These are phyloP conservation scores for Dolichomitus sp. DNA, from an alignment of 2,888 invertebrate genomes.

Conservation along the genomic window DNA sequence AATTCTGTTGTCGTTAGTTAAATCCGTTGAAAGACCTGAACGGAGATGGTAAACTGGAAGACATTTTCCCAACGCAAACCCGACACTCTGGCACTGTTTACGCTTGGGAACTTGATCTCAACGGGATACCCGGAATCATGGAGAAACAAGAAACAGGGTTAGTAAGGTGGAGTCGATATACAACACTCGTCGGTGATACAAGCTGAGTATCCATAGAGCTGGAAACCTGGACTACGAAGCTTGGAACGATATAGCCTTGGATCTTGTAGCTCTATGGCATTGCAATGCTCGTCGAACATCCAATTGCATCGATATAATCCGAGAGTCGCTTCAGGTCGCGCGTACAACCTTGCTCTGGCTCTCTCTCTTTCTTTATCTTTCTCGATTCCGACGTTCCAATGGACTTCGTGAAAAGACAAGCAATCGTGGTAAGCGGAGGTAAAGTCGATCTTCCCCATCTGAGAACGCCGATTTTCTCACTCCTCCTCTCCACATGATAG, in stretches of 20 bases:
- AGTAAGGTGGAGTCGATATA: constrained; percentile 15
- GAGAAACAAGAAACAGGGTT: constrained; percentile 2
- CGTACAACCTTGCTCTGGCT: constrained; percentile 9
- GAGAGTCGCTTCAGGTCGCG: constrained; percentile 41
- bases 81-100: constrained; percentile 23
- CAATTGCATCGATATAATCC: constrained; percentile 66
- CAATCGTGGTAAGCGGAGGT: constrained; percentile 63
- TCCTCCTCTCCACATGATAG: constrained; percentile 22
- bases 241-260: constrained; percentile 33
- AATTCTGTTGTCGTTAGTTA: too few relatives aligned
- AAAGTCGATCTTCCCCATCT: constrained; percentile 63
- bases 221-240: not conserved
- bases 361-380: constrained; percentile 27
- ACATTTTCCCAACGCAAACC: constrained; percentile 25
- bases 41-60: constrained; percentile 23
- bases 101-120: constrained; percentile 31
- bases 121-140: constrained; percentile 29
- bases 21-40: not conserved
- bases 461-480: constrained; percentile 65
- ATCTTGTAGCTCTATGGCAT: constrained; percentile 32
- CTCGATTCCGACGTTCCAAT: constrained; percentile 24
- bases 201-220: constrained; percentile 15
- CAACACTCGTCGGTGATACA: constrained; percentile 12
- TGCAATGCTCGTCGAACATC: constrained; percentile 56
- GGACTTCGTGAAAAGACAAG: constrained; percentile 58